Conservation (phyloP, 2,888 invertebrate genomes). For the Catocala fraxini region DNA sequence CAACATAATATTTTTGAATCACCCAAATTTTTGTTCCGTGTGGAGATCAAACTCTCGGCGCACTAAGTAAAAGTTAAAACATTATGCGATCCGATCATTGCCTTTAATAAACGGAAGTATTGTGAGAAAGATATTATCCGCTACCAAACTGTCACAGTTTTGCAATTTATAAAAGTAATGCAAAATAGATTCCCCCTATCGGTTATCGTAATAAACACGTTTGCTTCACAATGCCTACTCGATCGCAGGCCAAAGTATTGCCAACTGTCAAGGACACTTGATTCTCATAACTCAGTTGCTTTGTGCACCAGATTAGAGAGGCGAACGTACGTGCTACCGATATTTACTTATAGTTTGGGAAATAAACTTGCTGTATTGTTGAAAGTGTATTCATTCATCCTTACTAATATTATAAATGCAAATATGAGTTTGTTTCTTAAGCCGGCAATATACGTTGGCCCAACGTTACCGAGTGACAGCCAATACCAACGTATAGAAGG, state of each 20-base stretch:
- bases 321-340: slow-evolving; percentile 21
- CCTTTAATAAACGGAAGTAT: background rate
- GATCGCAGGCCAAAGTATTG: slow-evolving; percentile 34
- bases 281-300: slow-evolving; percentile 61
- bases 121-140: background rate
- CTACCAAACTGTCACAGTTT: background rate
- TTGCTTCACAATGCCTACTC: slow-evolving; percentile 37
- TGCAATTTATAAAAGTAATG: slow-evolving; percentile 13
- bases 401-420: no score
- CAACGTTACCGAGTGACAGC: no score
- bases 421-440: no score
- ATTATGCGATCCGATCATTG: no score
- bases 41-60: no score
- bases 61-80: no score
- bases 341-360: slow-evolving; percentile 26
- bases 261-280: slow-evolving; percentile 60
- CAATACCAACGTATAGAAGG: no score
- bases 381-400: no score
- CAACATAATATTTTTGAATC: no score
- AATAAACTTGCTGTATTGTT: slow-evolving; percentile 1
- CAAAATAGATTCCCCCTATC: slow-evolving; percentile 25
- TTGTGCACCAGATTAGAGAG: slow-evolving; percentile 56
- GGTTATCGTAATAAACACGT: slow-evolving; percentile 31
- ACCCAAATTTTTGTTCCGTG: no score
- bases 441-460: no score